Conservation (phyloP, 2,888 invertebrate genomes). For the Steinernema carpocapsae region DNA sequence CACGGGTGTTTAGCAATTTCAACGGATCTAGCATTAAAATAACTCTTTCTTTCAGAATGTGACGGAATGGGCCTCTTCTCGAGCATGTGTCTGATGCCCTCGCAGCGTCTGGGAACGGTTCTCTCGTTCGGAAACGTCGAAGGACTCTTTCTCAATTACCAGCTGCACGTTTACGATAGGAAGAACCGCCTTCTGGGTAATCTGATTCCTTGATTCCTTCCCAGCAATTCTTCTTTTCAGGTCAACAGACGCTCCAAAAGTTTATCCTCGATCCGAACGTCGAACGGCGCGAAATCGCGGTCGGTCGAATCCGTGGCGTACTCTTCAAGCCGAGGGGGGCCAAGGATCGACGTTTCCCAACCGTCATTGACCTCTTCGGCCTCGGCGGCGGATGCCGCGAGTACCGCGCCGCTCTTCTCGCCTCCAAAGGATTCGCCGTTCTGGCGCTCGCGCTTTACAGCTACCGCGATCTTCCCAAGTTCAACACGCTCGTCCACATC, state of each 20-base stretch:
- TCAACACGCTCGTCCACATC: background rate
- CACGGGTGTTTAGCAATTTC: background rate
- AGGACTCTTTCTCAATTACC: constrained; percentile 18
- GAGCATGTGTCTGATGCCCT: constrained; percentile 9
- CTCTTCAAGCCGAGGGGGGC: constrained; percentile 13
- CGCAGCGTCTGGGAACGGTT: constrained; percentile 3
- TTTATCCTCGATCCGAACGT: constrained; percentile 25
- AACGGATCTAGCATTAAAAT: background rate
- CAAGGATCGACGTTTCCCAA: background rate
- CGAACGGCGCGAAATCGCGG: constrained; percentile 13
- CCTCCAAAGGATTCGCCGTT: constrained; percentile 24
- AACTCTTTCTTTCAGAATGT: background rate
- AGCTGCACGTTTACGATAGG: constrained; percentile 21
- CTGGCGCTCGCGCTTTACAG: constrained; percentile 10
- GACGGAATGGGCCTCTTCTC: constrained; percentile 28
- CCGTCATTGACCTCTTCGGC: constrained; percentile 22
- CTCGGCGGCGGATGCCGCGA: constrained; percentile 15
- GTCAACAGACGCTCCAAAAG: constrained; percentile 8
- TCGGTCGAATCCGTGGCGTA: background rate
- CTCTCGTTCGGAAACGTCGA: constrained; percentile 22
- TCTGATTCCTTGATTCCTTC: background rate
- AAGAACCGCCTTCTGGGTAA: constrained; percentile 11
- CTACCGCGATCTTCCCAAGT: constrained; percentile 15
- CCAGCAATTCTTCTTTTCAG: background rate
- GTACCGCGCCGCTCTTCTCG: constrained; percentile 17